Conservation (phyloP, 2,888 invertebrate species). For the Furcula furcula region DNA sequence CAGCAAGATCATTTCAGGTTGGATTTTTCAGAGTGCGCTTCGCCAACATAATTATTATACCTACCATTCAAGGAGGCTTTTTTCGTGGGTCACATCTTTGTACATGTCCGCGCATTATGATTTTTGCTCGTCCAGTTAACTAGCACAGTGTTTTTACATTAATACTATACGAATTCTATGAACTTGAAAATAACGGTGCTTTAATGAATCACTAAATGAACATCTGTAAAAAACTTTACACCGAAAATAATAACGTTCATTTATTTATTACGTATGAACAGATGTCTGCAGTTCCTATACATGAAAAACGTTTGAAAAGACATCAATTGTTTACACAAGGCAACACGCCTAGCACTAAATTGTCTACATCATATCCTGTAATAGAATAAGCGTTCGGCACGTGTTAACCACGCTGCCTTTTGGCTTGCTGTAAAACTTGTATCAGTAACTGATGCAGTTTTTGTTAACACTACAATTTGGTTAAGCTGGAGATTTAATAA, state of each 20-base stretch:
- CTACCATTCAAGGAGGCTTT: too few species aligned
- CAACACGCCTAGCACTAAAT: slow-evolving; percentile 7
- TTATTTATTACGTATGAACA: slow-evolving; percentile 7
- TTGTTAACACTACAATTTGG: slow-evolving; percentile 11
- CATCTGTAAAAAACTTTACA: neutral
- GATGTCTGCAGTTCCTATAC: slow-evolving; percentile 8
- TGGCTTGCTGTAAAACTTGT: slow-evolving; percentile 5
- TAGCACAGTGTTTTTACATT: too few species aligned
- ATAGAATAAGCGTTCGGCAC: slow-evolving; percentile 14
- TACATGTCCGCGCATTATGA: too few species aligned
- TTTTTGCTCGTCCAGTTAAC: too few species aligned
- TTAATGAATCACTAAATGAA: too few species aligned
- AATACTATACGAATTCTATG: too few species aligned
- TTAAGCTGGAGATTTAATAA: slow-evolving; percentile 14
- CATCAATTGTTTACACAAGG: slow-evolving; percentile 9
- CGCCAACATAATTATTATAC: too few species aligned
- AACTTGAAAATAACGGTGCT: too few species aligned
- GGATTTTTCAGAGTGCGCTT: too few species aligned
- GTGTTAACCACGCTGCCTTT: slow-evolving; percentile 11
- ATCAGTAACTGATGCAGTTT: slow-evolving; percentile 18
- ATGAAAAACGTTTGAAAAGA: slow-evolving; percentile 16
- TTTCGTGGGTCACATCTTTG: too few species aligned
- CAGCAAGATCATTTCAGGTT: too few species aligned
- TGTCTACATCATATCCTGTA: slow-evolving; percentile 18
- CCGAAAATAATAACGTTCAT: neutral